phyloP scores from a whole-genome alignment of 2,113 vertebrate genomes.

The Tinamus guttatus region DNA sequence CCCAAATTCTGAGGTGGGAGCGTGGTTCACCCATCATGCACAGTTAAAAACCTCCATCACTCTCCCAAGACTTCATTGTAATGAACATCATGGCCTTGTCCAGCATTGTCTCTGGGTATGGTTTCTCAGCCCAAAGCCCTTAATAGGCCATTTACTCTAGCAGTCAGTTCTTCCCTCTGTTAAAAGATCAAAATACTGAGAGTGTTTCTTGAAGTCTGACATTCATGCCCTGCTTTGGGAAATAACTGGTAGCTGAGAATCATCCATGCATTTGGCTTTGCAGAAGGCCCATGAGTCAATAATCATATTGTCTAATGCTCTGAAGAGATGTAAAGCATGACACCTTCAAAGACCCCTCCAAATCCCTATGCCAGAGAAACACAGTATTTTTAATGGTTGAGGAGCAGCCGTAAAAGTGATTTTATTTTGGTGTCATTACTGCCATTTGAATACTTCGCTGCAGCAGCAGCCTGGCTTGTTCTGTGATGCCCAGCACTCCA shows the following conservation, averaged over 20 bases:
- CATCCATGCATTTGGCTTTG: neutral
- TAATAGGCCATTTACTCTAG: neutral
- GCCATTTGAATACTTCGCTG: neutral
- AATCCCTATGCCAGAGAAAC: neutral
- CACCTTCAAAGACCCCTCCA: neutral
- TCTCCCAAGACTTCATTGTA: neutral
- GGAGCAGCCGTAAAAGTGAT: neutral
- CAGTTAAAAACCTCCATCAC: neutral
- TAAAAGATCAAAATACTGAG: neutral
- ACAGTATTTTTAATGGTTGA: neutral
- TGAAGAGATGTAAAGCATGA: neutral
- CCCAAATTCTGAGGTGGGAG: neutral
- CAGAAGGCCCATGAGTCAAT: neutral
- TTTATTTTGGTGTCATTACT: neutral
- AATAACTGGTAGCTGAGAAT: neutral
- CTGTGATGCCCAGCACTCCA: neutral
- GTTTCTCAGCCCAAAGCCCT: neutral
- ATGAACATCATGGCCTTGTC: accelerated
- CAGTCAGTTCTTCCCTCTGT: neutral
- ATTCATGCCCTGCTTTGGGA: neutral
- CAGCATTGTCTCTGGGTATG: accelerated
- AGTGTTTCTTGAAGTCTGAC: neutral
- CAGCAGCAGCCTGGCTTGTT: neutral
- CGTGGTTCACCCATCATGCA: neutral
- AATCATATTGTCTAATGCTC: neutral